phyloP scores from a whole-genome alignment of 2,113 vertebrate genomes.

The Siphamia tubifer region DNA sequence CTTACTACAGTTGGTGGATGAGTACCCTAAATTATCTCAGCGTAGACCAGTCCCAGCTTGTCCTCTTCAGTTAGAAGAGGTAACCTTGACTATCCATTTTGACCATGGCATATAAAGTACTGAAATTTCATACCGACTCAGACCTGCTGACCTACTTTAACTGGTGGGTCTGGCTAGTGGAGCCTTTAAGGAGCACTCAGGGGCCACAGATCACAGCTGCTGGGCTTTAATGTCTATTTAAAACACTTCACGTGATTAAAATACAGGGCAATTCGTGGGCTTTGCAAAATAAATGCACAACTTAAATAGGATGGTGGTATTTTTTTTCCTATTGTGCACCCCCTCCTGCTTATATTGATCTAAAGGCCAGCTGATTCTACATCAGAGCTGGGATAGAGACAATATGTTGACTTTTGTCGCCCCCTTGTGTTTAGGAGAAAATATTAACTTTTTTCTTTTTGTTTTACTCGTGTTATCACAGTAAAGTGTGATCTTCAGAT shows the following conservation, averaged over 20 bases:
- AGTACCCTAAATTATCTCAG: background rate
- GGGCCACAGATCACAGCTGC: background rate
- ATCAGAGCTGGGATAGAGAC: background rate
- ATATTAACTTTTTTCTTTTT: no score
- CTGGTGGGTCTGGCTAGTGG: background rate
- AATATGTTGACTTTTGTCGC: conserved; percentile 22
- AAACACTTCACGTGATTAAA: background rate
- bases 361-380: background rate
- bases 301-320: background rate
- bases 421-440: conserved; percentile 53
- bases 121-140: conserved; percentile 23
- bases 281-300: background rate
- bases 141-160: conserved; percentile 24
- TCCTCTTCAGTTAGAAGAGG: background rate
- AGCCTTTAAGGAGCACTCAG: background rate
- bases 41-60: conserved; percentile 22
- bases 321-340: background rate
- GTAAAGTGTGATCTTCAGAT: no score
- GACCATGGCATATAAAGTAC: conserved; percentile 8
- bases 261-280: background rate
- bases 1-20: no score
- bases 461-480: no score
- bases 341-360: background rate
- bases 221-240: background rate
- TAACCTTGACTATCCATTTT: conserved; percentile 14